phyloP scores from a whole-genome alignment of 2,797 vertebrate genomes.

The Tachyglossus aculeatus region DNA sequence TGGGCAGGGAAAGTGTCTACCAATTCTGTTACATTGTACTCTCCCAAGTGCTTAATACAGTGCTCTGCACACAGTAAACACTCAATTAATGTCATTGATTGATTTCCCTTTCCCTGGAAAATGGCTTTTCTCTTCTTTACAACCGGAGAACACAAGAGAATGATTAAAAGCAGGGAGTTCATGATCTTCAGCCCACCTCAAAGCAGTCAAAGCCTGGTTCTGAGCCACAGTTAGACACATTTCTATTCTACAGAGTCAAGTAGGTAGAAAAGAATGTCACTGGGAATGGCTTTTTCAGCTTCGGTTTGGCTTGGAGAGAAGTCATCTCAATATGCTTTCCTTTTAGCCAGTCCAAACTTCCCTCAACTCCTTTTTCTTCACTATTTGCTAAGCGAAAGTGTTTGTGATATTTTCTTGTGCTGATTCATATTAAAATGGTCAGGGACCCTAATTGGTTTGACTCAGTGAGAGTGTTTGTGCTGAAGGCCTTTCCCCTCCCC shows the following conservation, averaged over 20 bases:
- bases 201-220: conserved; percentile 56
- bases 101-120: no score
- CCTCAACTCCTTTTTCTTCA: neutral
- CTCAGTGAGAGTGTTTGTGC: no score
- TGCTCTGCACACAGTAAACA: no score
- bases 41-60: no score
- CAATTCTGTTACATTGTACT: no score
- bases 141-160: conserved; percentile 31
- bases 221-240: no score
- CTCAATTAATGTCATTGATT: no score
- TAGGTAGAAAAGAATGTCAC: conserved; percentile 47
- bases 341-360: neutral
- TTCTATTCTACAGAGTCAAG: conserved; percentile 54
- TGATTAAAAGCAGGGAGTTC: conserved; percentile 51
- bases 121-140: no score
- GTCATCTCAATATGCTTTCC: neutral
- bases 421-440: neutral
- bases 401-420: conserved; percentile 29
- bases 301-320: no score
- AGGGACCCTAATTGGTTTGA: no score
- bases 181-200: conserved; percentile 52
- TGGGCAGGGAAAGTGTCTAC: no score
- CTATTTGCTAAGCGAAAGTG: neutral
- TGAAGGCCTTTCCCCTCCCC: neutral
- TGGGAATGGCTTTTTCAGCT: no score